Evolutionary conservation across 2,888 invertebrate species (phyloP).

Genomic region (Sphinx pinastri): DNA sequence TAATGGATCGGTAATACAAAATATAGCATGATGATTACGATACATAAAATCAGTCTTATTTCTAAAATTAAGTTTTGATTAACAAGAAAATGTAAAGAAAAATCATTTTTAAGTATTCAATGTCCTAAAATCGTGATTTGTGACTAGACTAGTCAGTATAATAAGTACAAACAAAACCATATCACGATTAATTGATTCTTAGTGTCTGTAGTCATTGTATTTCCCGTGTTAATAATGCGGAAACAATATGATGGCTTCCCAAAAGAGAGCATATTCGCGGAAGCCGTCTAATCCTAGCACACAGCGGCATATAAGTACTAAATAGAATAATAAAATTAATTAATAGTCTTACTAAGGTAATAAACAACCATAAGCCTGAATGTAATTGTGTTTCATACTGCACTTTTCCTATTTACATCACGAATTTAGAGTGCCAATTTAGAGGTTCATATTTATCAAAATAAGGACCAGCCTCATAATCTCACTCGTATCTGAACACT

Average conservation of each 20-base stretch:
- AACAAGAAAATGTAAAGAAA: conserved; percentile 27
- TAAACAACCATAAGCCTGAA: conserved; percentile 39
- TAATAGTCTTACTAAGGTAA: conserved; percentile 36
- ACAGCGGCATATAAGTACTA: conserved; percentile 42
- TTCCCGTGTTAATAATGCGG: conserved; percentile 38
- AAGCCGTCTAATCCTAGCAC: conserved; percentile 46
- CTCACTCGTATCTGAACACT: neutral
- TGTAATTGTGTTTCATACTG: conserved; percentile 5
- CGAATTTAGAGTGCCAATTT: neutral
- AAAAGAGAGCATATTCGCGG: conserved; percentile 48
- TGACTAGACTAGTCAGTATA: conserved; percentile 67
- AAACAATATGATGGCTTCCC: conserved; percentile 36
- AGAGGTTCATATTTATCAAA: neutral
- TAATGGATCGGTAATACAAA: neutral
- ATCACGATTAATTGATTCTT: conserved; percentile 48
- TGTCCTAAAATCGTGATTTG: conserved; percentile 40
- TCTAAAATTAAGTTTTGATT: conserved; percentile 16
- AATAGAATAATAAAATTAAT: conserved; percentile 34
- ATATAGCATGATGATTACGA: conserved; percentile 28
- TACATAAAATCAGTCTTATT: conserved; percentile 56
- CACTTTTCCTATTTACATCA: conserved; percentile 5
- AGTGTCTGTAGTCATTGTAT: conserved; percentile 45
- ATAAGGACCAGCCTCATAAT: conserved; percentile 26
- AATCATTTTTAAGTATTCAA: conserved; percentile 41
- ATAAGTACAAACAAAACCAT: conserved; percentile 57